These are phyloP conservation scores for Pseudolycoriella hygida DNA, from an alignment of 2,888 invertebrate species.

Conservation along the genomic window DNA sequence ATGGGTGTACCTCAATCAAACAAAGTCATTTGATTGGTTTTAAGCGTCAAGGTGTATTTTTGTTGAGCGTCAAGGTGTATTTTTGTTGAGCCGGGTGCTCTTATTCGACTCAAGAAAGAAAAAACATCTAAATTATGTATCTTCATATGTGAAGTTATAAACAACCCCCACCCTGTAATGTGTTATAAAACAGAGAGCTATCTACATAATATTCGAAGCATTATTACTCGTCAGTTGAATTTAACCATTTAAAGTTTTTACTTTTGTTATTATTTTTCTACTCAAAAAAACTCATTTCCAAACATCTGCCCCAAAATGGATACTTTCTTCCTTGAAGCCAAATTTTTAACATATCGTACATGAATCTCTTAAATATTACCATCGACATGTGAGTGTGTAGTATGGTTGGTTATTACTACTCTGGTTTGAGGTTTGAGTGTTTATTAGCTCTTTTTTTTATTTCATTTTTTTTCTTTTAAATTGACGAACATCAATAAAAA, in stretches of 20 bases:
- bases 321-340: constrained; percentile 3
- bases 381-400: not conserved
- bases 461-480: too few species aligned
- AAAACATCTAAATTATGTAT: not conserved
- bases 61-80: constrained; percentile 3
- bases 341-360: not conserved
- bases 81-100: constrained; percentile 2
- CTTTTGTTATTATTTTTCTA: not conserved
- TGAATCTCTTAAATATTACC: not conserved
- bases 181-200: not conserved
- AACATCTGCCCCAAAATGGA: constrained; percentile 2
- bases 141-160: not conserved
- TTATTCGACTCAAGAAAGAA: not conserved
- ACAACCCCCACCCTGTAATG: not conserved
- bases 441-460: too few species aligned
- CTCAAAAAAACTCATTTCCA: not conserved
- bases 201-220: not conserved
- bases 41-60: constrained; percentile 3
- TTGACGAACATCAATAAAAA: too few species aligned
- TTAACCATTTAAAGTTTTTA: not conserved
- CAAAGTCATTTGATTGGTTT: not conserved
- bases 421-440: too few species aligned
- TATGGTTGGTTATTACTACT: too few species aligned
- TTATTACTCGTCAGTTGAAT: not conserved
- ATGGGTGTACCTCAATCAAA: constrained; percentile 3